Base-by-base conservation (phyloP, 2,113 vertebrate species). In the Laticauda colubrina region DNA sequence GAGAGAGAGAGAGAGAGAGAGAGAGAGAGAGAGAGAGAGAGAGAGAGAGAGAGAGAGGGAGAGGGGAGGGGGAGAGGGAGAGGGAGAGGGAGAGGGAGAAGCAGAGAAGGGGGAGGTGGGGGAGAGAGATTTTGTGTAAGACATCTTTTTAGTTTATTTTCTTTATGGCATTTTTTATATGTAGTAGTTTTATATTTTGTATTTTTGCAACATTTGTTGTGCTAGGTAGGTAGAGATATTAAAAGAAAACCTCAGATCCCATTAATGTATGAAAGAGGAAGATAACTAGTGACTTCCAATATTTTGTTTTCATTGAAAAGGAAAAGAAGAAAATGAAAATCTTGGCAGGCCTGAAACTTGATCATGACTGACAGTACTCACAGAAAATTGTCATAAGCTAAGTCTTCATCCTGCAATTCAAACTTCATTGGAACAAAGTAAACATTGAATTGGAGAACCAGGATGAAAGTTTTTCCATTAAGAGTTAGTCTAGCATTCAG, bases 371-470 rank as follows among this genome's bases (percentile, higher is more conserved):
- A 0, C 81, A 18, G 61, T 48, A 88, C 54, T 3, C 26, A 69
- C 81, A 90, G 85, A 90, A 93, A 43, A 69, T 88, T 88, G 2
- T 23, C 89, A 1, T 91, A 92, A 29, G 20, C 34, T 43, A 48
- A 26, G 59, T 90, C 1, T 55, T 94, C 90, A 91, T 85, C 86
- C 89, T 0, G 0, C 91, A 15, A 59, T 89, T 94, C 91, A 34
- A 57, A 4, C 51, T 92, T 91, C 34, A 4, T 81, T 64, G 93
- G 14, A 93, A 90, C 23, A 64, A 95, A 92, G 85, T 15, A 88
- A 94, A 39, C 34, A 93, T 59, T 12, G 75, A 90, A 1, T 0
- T 57, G 93, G 75, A 55, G 81, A 92, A 59, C 55, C n/a, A 57
- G 26, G 5, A 1, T n/a, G 91, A 87, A 93, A 94, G 89, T 51